Conservation (phyloP, 2,797 vertebrate genomes). For the Prionace glauca region DNA sequence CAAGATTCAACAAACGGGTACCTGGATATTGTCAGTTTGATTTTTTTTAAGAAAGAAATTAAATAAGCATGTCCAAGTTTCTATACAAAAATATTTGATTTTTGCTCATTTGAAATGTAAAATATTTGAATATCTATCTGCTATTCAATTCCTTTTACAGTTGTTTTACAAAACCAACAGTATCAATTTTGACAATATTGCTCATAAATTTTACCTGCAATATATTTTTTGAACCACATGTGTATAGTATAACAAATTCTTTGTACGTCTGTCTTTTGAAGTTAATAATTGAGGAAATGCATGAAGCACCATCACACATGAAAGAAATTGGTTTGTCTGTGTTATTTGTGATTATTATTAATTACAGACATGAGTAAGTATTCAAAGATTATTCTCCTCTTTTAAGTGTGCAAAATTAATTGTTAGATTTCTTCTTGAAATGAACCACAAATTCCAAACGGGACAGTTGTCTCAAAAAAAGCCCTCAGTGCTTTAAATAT, state of each 20-base stretch:
- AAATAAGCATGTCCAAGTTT: background rate
- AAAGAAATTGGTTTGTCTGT: background rate
- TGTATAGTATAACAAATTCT: background rate
- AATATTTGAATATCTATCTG: background rate
- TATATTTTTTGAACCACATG: background rate
- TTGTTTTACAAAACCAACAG: background rate
- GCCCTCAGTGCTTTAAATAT: constrained; percentile 52
- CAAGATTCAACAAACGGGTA: constrained; percentile 40
- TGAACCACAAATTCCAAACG: constrained; percentile 64
- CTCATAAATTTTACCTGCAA: background rate
- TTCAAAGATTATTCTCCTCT: constrained; percentile 57
- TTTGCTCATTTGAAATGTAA: background rate
- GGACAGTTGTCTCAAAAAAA: constrained; percentile 59
- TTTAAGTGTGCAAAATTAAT: constrained; percentile 74
- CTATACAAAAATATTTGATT: background rate
- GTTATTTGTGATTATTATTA: constrained; percentile 72
- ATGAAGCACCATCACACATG: background rate
- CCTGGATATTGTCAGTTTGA: background rate
- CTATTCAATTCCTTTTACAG: background rate
- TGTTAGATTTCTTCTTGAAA: constrained; percentile 65
- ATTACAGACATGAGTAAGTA: constrained; percentile 63
- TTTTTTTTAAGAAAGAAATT: constrained; percentile 1
- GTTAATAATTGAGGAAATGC: constrained; percentile 12
- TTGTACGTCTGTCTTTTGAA: constrained; percentile 7
- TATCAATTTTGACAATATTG: background rate